Evolutionary conservation across 2,888 invertebrate species (phyloP), one percentile per base, ranked within the genome.

Genomic region (Acrocera orbiculus): DNA sequence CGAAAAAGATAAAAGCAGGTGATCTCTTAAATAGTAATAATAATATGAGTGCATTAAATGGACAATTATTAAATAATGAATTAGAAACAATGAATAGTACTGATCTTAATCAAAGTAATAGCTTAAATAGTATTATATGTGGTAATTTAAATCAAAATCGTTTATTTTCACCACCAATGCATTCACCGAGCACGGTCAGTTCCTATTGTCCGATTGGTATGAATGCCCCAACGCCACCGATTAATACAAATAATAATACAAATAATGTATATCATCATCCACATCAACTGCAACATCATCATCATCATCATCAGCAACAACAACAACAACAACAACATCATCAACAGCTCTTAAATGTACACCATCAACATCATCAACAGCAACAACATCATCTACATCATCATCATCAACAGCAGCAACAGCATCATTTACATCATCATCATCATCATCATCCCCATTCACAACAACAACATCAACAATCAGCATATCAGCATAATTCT

Each of bases 1-100:
- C 87, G 40, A 87, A 87, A 62, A 89, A 87, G 62, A 74, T 83
- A 13, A 70, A 79, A 41, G 67, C 72, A 2, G 40, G 9, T 8
- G 48, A 42, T 32, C 41, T 47, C 24, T 20, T 35, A 15, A 30
- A 22, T 15, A 22, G 29, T 6, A 30, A 14, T 14, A 27, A 19
- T 26, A 7, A 16, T 8, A 24, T 24, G n/a, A 14, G n/a, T n/a
- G n/a, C n/a, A n/a, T n/a, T n/a, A n/a, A n/a, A n/a, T n/a, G n/a
- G n/a, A n/a, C n/a, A n/a, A n/a, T n/a, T n/a, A n/a, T n/a, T n/a
- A n/a, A n/a, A n/a, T n/a, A n/a, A n/a, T n/a, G n/a, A n/a, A n/a
- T n/a, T n/a, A n/a, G n/a, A n/a, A n/a, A n/a, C n/a, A n/a, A n/a
- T n/a, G n/a, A n/a, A n/a, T n/a, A n/a, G n/a, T n/a, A n/a, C n/a